Evolutionary conservation across 2,797 vertebrate genomes (phyloP), one percentile per base, ranked within the genome.

Genomic region (Spinus pinus): DNA sequence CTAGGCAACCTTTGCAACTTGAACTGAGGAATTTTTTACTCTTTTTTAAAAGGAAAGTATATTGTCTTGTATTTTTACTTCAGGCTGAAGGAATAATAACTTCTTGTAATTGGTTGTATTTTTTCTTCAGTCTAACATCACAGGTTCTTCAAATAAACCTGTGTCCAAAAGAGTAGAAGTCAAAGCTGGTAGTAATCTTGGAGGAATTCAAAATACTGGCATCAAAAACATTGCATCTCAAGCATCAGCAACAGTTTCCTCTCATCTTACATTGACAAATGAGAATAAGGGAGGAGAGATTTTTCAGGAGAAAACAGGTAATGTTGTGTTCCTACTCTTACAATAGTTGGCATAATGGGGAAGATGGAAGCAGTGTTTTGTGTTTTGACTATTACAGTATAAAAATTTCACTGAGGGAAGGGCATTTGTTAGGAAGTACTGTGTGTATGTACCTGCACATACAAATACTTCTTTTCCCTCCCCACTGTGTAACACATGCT

Each of bases 241-340:
- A 44, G 60, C 93, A 35, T 5, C 96, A 56, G 49, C 94, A 70
- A 9, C 96, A 23, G 92, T 94, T 83, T 89, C 90, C 8, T 71
- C 97, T 7, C 97, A 96, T 87, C 49, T 97, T 57, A 25, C 61
- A 15, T 46, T 96, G 12, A 17, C 95, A 56, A 92, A 77, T 62
- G 97, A 96, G 75, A 97, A 49, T 77, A 98, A 96, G 86, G 98
- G 95, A 66, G 41, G 70, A 39, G 95, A 56, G n/a, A 24, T 86
- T 77, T 50, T 88, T 90, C 97, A 85, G 49, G 98, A 98, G 71
- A 98, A 97, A 96, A 91, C 97, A 94, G 98, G 98, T 98, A 97
- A 87, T 24, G 8, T 47, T 7, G 1, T 71, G 14, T 75, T 81
- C 27, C 44, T 90, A 1, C 21, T 87, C 13, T 35, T 81, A 20